Base-by-base conservation (phyloP, 2,888 invertebrate species). In the Crepidodera aurea region DNA sequence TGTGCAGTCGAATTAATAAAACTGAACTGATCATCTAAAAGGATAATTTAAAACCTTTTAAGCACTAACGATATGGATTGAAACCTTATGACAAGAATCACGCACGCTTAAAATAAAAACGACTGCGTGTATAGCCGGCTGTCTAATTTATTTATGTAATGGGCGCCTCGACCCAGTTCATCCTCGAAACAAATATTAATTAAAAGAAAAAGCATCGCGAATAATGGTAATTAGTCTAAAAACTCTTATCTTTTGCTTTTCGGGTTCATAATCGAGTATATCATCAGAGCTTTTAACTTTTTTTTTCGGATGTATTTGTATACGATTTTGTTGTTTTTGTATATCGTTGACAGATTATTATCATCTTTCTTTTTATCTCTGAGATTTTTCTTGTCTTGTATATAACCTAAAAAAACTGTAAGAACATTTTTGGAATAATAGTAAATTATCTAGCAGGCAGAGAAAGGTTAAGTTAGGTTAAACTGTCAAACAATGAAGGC, bases 171-270 rank as follows among this genome's bases (percentile, higher is more conserved):
- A 53, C 53, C 53, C 37, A 53, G 40, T 53, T 53, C 39, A 53
- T 53, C 25, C 25, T 40, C 40, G 40, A 40, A 53, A 53, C 53
- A 53, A 53, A 53, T 40, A 53, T 53, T 53, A 53, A 53, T 53
- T 53, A 53, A 40, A 53, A 5, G 40, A 40, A 53, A 39, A 53
- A 53, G 10, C 25, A 39, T 22, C 15, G 16, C 7, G 5, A 25
- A 53, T 39, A 53, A 53, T 53, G 53, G 53, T 39, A 53, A 53
- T 40, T 53, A 53, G 19, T 3, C 10, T 53, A 53, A 53, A 40
- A 53, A 22, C 39, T 53, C 27, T 48, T 29, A 10, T 27, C 48
- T 27, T 48, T 27, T 4, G 48, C 16, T 19, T 16, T 48, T 27
- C 13, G 19, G 25, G 46, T 25, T 25, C 27, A 15, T 1, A 27